A percentile compares a stretch with the other conserved stretches of the same genome.
Evolutionary conservation across 1,140 invertebrate genomes (phyloP).

Genomic region (Brachionus rubens): DNA sequence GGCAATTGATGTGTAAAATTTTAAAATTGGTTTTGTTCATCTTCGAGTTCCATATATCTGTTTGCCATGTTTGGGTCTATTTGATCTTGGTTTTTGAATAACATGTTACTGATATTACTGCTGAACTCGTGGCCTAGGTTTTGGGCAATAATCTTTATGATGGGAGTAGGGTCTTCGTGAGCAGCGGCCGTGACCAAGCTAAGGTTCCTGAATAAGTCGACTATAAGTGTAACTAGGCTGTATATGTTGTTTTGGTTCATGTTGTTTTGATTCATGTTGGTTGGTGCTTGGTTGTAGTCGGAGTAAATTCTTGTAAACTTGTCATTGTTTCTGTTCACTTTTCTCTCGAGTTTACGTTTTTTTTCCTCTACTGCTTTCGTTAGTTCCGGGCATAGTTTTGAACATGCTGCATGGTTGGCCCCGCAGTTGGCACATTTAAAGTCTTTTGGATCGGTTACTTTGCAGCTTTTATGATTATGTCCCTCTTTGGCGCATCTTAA

Average conservation of each 20-base stretch:
- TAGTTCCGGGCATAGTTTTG: conserved; percentile 17
- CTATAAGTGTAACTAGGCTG: neutral
- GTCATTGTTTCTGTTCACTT: neutral
- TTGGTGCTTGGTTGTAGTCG: neutral
- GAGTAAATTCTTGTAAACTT: conserved; percentile 2
- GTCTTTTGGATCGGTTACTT: conserved; percentile 17
- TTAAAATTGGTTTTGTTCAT: conserved; percentile 25
- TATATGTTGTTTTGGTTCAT: neutral
- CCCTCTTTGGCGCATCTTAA: conserved; percentile 18
- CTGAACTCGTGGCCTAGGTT: conserved; percentile 22
- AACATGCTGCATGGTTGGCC: neutral
- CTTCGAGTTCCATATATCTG: conserved; percentile 2
- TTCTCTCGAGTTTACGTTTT: conserved; percentile 9
- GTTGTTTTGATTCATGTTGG: no score
- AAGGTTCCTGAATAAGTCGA: conserved; percentile 13
- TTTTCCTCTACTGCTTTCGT: neutral
- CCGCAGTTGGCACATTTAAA: conserved; percentile 27
- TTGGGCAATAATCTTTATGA: conserved; percentile 6
- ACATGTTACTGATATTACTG: neutral
- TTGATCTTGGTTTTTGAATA: conserved; percentile 30
- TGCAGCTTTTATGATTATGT: conserved; percentile 7
- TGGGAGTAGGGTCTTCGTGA: neutral
- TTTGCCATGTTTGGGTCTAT: conserved; percentile 28
- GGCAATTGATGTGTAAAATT: conserved; percentile 22
- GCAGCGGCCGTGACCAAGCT: neutral